Evolutionary conservation across 1,140 invertebrate genomes (phyloP), one percentile per base, ranked within the genome.

Genomic region (Lepidurus packardi): DNA sequence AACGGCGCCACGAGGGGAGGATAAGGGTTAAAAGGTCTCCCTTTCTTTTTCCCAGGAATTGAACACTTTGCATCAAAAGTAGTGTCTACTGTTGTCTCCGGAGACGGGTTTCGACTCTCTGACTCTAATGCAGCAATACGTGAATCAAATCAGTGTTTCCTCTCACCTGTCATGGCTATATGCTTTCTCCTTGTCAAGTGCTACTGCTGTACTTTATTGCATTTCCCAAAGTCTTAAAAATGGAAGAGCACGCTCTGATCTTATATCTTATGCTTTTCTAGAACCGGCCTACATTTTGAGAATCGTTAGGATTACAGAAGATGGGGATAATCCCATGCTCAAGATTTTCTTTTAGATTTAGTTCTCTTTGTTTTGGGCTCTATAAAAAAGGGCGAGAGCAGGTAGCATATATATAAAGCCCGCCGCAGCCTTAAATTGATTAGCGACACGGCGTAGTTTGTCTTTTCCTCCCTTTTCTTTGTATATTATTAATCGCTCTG

Each of bases 51-150:
- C 21, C 53, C 6, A 65, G 53, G 7, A 7, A 13, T 65, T 21
- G 21, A 65, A 65, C 8, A 21, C 21, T 65, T 16, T 65, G 6
- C 53, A 65, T 47, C 45, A 47, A 47, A 47, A 16, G 16, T 47
- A 47, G 45, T 6, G 5, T 47, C 34, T 34, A 34, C 34, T 34
- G 34, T 34, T 34, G 34, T 34, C 34, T 34, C 34, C 34, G 34
- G 34, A 34, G 34, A 34, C 34, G 34, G 34, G 3, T 34, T 34
- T 9, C 8, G 53, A 7, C 53, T 65, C 21, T 65, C 53, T 21
- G 53, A 65, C 13, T 9, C 16, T 65, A 65, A 65, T 65, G 53
- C 53, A 65, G 53, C 53, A 65, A 65, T 65, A 65, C 13, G 53
- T 65, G 53, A 65, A 11, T 65, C 53, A 65, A 65, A 65, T 65